These are phyloP conservation scores for Beroe ovata DNA, from an alignment of 37 sponge, comb jelly and placozoan species.

Conservation along the genomic window DNA sequence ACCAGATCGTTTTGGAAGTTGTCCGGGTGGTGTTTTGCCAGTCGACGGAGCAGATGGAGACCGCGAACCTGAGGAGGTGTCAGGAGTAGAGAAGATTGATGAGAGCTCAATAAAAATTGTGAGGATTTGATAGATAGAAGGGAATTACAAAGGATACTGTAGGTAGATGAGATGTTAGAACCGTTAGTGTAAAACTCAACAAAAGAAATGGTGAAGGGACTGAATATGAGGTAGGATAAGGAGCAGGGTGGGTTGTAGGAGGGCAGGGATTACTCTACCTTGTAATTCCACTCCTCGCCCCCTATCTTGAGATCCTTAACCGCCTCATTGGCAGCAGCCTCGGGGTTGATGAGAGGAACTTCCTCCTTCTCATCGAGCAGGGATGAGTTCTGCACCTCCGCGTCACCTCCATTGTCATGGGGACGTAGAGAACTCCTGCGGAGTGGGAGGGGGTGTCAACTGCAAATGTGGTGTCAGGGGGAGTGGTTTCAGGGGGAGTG, in stretches of 20 bases:
- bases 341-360: conserved; percentile 37
- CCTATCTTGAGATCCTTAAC: conserved; percentile 59
- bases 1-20: conserved; percentile 17
- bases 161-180: too few relatives aligned
- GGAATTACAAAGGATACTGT: too few relatives aligned
- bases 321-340: conserved; percentile 28
- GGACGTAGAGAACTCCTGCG: conserved; percentile 36
- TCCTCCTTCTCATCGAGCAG: conserved; percentile 37
- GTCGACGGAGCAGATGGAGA: conserved; percentile 20
- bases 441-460: too few relatives aligned
- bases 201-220: too few relatives aligned
- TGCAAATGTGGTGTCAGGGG: neutral
- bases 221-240: too few relatives aligned
- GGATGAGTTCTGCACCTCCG: neutral
- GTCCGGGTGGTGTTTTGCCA: conserved; percentile 48
- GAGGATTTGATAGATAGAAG: too few relatives aligned
- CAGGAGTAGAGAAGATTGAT: too few relatives aligned
- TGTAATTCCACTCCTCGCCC: conserved; percentile 60
- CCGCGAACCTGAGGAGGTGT: conserved; percentile 17
- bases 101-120: too few relatives aligned
- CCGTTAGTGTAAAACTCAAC: too few relatives aligned
- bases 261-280: conserved; percentile 11
- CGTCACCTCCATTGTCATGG: neutral
- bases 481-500: neutral
- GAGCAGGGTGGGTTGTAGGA: too few relatives aligned